Percentiles rank a stretch among this genome's conserved stretches.
These are phyloP conservation scores for Cylindroiulus punctatus DNA, from an alignment of 2,888 invertebrate genomes.

Conservation along the genomic window DNA sequence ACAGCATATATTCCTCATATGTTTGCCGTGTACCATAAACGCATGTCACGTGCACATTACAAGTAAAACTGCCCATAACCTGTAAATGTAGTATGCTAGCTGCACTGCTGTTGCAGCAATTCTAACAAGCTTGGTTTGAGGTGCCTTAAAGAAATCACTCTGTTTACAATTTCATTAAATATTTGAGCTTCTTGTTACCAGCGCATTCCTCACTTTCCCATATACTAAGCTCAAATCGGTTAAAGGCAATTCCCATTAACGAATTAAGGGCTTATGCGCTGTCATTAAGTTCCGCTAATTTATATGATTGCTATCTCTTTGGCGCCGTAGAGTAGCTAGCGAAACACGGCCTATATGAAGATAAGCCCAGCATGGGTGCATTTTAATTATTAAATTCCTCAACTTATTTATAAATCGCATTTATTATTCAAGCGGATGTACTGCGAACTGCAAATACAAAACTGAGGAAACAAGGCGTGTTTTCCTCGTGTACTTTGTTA, in stretches of 20 bases:
- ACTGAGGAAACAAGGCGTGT: slow-evolving; percentile 31
- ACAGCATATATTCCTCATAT: no score
- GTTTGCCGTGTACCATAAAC: no score
- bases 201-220: neutral
- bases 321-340: slow-evolving; percentile 13
- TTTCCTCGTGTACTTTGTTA: neutral
- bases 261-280: slow-evolving; percentile 5
- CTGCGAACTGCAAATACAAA: neutral
- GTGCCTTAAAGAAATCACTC: no score
- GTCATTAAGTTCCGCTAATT: slow-evolving; percentile 26
- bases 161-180: no score
- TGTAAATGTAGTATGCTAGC: no score
- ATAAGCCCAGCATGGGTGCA: slow-evolving; percentile 21
- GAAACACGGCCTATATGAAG: neutral
- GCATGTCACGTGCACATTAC: no score
- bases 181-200: no score
- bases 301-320: neutral
- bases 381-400: slow-evolving; percentile 33
- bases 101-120: no score
- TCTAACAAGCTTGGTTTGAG: no score
- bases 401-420: neutral
- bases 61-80: no score
- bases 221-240: neutral
- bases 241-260: neutral
- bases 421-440: neutral